Evolutionary conservation across 2,113 vertebrate genomes (phyloP).

Genomic region (Ploceus nigricollis): DNA sequence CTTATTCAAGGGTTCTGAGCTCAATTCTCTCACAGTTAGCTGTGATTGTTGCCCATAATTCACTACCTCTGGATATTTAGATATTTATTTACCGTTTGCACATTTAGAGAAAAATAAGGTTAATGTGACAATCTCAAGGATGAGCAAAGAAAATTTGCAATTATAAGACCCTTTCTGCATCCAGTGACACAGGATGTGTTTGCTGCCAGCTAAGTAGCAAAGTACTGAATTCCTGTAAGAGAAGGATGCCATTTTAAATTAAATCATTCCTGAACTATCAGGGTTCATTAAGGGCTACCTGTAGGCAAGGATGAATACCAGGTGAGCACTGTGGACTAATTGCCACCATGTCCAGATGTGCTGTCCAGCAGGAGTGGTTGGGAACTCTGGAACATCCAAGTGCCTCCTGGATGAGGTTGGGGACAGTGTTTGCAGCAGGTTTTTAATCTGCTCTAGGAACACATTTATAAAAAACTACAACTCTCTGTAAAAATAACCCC

Average conservation of each 20-base stretch:
- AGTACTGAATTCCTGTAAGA: not conserved
- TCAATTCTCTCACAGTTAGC: not conserved
- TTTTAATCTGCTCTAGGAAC: not conserved
- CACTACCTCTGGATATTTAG: not conserved
- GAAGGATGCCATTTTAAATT: not conserved
- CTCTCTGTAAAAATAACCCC: not conserved
- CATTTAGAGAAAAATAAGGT: not conserved
- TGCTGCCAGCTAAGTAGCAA: not conserved
- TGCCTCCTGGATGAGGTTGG: not conserved
- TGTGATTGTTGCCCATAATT: not conserved
- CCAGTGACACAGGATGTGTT: not conserved
- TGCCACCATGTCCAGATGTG: not conserved
- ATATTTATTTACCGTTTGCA: not conserved
- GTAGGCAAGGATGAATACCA: not conserved
- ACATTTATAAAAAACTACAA: not conserved
- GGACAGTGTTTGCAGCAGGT: not conserved
- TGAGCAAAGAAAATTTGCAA: not conserved
- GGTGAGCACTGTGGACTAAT: not conserved
- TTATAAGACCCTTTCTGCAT: not conserved
- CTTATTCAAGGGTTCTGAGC: not conserved
- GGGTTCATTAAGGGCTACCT: not conserved
- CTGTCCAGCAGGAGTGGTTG: not conserved
- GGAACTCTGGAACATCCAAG: not conserved
- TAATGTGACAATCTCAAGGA: not conserved
- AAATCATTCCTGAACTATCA: not conserved